Percentiles rank a stretch among this genome's conserved stretches.
phyloP scores from a whole-genome alignment of 2,888 invertebrate species.

The Lasius platythorax region DNA sequence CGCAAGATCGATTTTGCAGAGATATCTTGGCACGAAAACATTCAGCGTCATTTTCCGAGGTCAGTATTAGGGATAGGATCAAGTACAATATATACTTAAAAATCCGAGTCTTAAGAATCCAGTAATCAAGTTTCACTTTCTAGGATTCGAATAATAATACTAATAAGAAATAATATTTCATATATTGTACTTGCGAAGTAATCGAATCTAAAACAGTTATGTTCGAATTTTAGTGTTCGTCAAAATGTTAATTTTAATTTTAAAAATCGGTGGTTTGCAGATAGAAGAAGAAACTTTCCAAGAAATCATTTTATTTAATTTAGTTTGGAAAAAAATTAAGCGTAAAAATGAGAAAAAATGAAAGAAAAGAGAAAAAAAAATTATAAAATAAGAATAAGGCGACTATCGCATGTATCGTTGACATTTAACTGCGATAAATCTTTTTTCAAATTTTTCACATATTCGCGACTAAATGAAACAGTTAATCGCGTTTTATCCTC shows the following conservation, averaged over 20 bases:
- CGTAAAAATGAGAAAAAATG: not conserved
- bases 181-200: too few species aligned
- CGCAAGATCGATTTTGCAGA: not conserved
- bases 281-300: not conserved
- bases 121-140: too few species aligned
- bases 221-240: not conserved
- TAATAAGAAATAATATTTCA: too few species aligned
- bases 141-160: too few species aligned
- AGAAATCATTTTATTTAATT: not conserved
- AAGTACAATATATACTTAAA: too few species aligned
- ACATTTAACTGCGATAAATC: not conserved
- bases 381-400: not conserved
- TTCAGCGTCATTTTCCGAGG: not conserved
- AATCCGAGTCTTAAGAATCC: too few species aligned
- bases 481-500: not conserved
- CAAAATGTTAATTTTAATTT: slow-evolving; percentile 9
- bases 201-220: too few species aligned
- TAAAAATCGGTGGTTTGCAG: not conserved
- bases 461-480: not conserved
- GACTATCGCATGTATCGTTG: not conserved
- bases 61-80: too few species aligned
- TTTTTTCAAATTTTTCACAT: not conserved
- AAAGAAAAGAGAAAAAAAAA: not conserved
- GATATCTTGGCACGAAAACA: not conserved
- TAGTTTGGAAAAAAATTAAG: not conserved